Evolutionary conservation across 1,140 invertebrate genomes (phyloP), one percentile per base, ranked within the genome.

Genomic region (Drosophila serrata): DNA sequence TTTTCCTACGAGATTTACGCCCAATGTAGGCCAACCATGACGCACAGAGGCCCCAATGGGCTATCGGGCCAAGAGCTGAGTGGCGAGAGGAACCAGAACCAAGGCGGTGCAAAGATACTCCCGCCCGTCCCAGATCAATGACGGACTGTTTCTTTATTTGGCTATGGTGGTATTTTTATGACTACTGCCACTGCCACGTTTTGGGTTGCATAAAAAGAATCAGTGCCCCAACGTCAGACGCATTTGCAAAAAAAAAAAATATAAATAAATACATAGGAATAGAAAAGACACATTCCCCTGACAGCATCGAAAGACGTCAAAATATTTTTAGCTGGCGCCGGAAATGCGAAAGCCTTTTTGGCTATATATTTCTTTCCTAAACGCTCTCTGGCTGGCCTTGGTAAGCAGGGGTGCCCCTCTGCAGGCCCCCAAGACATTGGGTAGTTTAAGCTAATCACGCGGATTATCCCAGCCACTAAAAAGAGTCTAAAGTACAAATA

Each of bases 261-360:
- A 48, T 58, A 58, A 76, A 68, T 45, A 40, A 45, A 45, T 24
- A 46, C 15, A 46, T 46, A 46, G 45, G 22, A 46, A 49, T 49
- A 49, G 24, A 67, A 73, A 78, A 67, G 60, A 69, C 63, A 77
- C 49, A 61, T 73, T 46, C 40, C 29, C 37, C 53, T 19, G 12
- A 39, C 62, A 60, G 39, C 55, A 35, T 51, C 59, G 60, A 82
- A 81, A 86, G 75, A 86, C 79, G 75, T 87, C 64, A 87, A 86
- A 77, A 87, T 87, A 86, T 86, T 82, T 86, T 87, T 87, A 86
- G 82, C 70, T 82, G 82, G 82, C 82, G 82, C 82, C 82, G 82
- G 82, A 86, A 87, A 86, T 86, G 79, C 79, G 79, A 86, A 82
- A 82, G 75, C 62, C 79, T 79, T 86, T 84, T 59, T 56, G 49